phyloP scores from a whole-genome alignment of 2,113 vertebrate genomes.

The Chlamydotis undulata region DNA sequence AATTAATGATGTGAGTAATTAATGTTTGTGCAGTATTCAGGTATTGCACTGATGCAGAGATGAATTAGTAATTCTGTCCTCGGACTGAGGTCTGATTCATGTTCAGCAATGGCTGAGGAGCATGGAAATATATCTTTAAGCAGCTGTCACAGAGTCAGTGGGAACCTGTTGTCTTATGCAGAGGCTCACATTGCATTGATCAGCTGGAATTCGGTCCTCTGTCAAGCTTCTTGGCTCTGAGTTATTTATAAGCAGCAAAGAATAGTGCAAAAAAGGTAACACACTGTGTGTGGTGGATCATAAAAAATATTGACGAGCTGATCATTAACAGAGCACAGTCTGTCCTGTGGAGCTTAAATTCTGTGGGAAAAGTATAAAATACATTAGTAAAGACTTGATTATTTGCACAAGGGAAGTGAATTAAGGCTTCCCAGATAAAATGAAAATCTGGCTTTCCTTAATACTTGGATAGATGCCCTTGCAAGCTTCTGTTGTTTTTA shows the following conservation, averaged over 20 bases:
- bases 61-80: neutral
- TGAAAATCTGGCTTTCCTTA: neutral
- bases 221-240: neutral
- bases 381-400: neutral
- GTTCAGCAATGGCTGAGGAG: neutral
- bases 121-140: neutral
- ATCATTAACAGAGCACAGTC: neutral
- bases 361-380: neutral
- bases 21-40: neutral
- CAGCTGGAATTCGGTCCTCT: neutral
- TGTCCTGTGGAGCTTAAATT: neutral
- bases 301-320: neutral
- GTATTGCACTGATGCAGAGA: neutral
- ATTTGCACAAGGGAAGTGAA: neutral
- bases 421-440: neutral
- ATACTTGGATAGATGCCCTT: neutral
- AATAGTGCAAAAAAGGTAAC: neutral
- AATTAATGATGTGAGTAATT: neutral
- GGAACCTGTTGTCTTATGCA: neutral
- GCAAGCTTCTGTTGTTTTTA: neutral
- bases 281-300: neutral
- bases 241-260: slow-evolving; percentile 4
- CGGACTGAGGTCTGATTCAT: neutral
- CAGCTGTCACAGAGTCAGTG: neutral
- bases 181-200: neutral